Evolutionary conservation across 2,113 vertebrate species (phyloP).

Genomic region (Benthochromis sp.): DNA sequence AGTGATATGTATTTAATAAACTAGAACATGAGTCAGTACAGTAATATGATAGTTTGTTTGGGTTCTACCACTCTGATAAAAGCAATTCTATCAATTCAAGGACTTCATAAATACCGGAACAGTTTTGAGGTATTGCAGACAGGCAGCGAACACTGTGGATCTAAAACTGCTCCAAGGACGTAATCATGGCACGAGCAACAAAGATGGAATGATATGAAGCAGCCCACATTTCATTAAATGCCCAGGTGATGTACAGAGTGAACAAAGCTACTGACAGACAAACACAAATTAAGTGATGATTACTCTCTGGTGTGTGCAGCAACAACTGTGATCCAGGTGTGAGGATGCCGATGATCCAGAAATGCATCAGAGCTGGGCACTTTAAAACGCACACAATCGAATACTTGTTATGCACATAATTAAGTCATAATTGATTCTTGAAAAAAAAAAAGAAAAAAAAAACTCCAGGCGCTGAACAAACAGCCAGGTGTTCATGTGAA

Average conservation of each 20-base stretch:
- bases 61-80: neutral
- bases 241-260: neutral
- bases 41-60: neutral
- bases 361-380: neutral
- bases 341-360: neutral
- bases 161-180: neutral
- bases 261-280: neutral
- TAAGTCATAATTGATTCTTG: neutral
- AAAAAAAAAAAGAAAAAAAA: neutral
- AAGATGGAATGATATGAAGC: neutral
- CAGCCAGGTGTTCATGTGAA: neutral
- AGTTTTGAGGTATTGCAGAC: neutral
- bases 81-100: neutral
- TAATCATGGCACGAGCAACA: neutral
- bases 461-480: neutral
- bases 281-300: neutral
- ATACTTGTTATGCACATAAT: neutral
- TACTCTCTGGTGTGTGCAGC: neutral
- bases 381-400: neutral
- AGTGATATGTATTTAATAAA: neutral
- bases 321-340: neutral
- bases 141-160: neutral
- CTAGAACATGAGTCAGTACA: neutral
- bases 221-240: neutral
- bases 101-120: neutral